Percentiles rank a stretch among this genome's conserved stretches.
phyloP scores from a whole-genome alignment of 1,140 invertebrate species.

The Dryas iulia region DNA sequence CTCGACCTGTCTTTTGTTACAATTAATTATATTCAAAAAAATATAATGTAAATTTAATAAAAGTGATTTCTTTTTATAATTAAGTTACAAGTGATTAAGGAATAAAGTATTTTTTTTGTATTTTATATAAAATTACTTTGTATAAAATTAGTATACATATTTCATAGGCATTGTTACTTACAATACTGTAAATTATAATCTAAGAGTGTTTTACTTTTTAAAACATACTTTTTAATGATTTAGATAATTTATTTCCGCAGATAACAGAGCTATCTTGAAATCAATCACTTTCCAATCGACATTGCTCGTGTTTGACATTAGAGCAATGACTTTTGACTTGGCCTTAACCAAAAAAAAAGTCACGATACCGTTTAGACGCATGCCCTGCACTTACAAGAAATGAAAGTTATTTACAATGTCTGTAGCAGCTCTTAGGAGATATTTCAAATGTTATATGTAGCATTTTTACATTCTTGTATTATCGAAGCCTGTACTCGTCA shows the following conservation, averaged over 20 bases:
- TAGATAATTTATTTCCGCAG: neutral
- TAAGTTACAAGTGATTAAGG: no score
- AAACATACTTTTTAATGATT: neutral
- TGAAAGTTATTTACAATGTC: neutral
- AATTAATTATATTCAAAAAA: no score
- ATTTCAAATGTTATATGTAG: no score
- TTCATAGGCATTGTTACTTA: no score
- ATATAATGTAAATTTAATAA: no score
- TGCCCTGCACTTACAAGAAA: neutral
- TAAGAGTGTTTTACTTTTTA: neutral
- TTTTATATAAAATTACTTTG: no score
- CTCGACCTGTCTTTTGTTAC: no score
- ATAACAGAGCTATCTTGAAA: constrained; percentile 30
- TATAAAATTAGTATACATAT: no score
- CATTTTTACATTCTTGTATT: neutral
- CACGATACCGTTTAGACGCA: neutral
- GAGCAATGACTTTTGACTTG: constrained; percentile 34
- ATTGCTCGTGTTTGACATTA: constrained; percentile 37
- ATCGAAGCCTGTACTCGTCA: neutral
- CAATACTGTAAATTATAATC: no score
- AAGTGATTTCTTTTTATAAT: no score
- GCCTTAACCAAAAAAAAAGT: constrained; percentile 5
- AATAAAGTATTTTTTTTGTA: no score
- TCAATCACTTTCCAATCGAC: constrained; percentile 56
- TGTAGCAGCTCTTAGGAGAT: neutral